Evolutionary conservation across 2,888 invertebrate species (phyloP).

Genomic region (Apamea monoglypha): DNA sequence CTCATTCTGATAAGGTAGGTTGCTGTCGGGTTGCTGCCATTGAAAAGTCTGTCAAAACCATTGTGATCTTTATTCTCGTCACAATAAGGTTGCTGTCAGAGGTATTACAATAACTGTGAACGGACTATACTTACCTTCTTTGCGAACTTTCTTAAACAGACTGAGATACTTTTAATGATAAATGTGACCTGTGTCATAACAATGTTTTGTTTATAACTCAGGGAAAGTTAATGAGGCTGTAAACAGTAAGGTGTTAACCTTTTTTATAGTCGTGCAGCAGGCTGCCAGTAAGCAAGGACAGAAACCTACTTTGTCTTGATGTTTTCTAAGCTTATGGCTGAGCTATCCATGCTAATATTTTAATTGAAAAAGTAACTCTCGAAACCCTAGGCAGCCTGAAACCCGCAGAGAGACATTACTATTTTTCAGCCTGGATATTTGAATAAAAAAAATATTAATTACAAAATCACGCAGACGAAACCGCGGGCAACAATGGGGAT

Average conservation of each 20-base stretch:
- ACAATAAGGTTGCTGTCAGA: no score
- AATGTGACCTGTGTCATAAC: conserved; percentile 8
- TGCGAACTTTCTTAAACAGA: neutral
- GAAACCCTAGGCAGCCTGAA: no score
- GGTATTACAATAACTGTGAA: no score
- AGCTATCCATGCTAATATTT: no score
- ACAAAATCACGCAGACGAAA: neutral
- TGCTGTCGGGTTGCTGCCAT: no score
- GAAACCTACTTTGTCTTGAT: neutral
- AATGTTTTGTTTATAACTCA: conserved; percentile 3
- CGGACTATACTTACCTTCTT: neutral
- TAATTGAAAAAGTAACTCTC: no score
- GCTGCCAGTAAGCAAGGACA: neutral
- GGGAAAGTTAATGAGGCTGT: conserved; percentile 31
- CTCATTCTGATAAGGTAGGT: no score
- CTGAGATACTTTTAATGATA: conserved; percentile 18
- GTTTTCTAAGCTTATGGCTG: neutral
- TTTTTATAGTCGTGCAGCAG: conserved; percentile 10
- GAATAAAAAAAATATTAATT: neutral
- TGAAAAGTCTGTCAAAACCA: no score
- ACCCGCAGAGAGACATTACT: no score
- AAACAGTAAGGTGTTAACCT: conserved; percentile 13
- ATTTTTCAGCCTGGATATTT: neutral
- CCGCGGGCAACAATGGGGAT: neutral
- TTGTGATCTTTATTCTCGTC: no score